Evolutionary conservation across 2,797 vertebrate species (phyloP).

Genomic region (Perodicticus potto): DNA sequence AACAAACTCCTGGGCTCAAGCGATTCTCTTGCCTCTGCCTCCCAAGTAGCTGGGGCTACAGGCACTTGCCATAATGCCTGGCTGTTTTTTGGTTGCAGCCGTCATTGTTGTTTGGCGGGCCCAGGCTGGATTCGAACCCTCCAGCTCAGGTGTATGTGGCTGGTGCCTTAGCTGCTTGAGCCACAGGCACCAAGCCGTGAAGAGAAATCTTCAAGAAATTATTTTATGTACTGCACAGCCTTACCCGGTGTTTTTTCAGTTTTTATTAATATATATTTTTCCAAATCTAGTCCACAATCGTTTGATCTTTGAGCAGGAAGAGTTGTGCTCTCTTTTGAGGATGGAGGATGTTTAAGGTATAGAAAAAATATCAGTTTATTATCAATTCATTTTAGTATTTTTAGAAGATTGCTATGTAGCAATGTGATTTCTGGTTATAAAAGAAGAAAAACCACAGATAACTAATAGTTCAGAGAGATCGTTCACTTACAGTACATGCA

Average conservation of each 20-base stretch:
- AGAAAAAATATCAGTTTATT: constrained; percentile 1
- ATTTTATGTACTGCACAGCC: not conserved
- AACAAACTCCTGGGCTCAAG: no score
- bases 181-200: not conserved
- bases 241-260: not conserved
- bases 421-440: not conserved
- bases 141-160: no score
- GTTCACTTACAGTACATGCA: not conserved
- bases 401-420: not conserved
- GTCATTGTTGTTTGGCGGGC: no score
- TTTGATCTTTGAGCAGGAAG: not conserved
- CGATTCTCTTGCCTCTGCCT: no score
- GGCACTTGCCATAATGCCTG: no score
- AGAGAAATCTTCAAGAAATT: not conserved
- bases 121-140: no score
- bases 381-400: not conserved
- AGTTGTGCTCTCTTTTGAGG: not conserved
- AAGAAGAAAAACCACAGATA: not conserved
- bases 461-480: not conserved
- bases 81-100: no score
- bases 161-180: no score
- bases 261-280: not conserved
- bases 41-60: no score
- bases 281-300: not conserved
- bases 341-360: not conserved